A percentile compares a stretch with the other conserved stretches of the same genome.
phyloP scores from a whole-genome alignment of 2,888 invertebrate genomes.

The Laothoe populi region DNA sequence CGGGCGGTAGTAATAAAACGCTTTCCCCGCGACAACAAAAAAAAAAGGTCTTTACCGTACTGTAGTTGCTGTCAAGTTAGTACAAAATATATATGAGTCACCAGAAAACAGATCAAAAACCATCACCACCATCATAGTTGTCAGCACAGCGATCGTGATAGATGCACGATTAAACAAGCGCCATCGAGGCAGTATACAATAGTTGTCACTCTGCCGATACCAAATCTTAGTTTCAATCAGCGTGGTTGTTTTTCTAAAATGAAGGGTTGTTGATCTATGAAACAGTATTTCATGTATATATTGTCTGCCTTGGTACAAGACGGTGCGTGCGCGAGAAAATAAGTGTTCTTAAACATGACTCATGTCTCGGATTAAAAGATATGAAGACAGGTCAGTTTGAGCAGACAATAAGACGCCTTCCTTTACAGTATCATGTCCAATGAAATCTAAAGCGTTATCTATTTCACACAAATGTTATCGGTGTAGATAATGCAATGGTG shows the following conservation, averaged over 20 bases:
- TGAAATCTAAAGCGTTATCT: neutral
- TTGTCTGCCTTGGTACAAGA: neutral
- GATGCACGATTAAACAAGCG: too few relatives aligned
- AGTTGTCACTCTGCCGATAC: neutral
- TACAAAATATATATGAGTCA: too few relatives aligned
- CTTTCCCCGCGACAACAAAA: too few relatives aligned
- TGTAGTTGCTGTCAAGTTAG: too few relatives aligned
- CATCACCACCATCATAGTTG: too few relatives aligned
- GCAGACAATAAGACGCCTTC: conserved; percentile 29
- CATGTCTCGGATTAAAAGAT: conserved; percentile 14
- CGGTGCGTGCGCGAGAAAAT: conserved; percentile 6
- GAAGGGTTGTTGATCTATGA: conserved; percentile 18
- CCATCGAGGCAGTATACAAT: neutral
- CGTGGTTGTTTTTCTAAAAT: neutral
- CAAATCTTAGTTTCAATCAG: neutral
- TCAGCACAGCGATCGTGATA: too few relatives aligned
- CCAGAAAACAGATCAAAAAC: too few relatives aligned
- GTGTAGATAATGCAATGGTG: neutral
- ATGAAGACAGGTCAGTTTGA: conserved; percentile 22
- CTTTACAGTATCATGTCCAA: conserved; percentile 23
- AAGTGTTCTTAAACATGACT: conserved; percentile 17
- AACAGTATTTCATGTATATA: conserved; percentile 6
- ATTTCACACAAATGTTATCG: conserved; percentile 11
- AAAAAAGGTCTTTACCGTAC: too few relatives aligned
- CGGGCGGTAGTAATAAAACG: too few relatives aligned